A percentile compares a stretch with the other conserved stretches of the same genome.
phyloP scores from a whole-genome alignment of 2,113 vertebrate genomes.

The Cardinalis cardinalis region DNA sequence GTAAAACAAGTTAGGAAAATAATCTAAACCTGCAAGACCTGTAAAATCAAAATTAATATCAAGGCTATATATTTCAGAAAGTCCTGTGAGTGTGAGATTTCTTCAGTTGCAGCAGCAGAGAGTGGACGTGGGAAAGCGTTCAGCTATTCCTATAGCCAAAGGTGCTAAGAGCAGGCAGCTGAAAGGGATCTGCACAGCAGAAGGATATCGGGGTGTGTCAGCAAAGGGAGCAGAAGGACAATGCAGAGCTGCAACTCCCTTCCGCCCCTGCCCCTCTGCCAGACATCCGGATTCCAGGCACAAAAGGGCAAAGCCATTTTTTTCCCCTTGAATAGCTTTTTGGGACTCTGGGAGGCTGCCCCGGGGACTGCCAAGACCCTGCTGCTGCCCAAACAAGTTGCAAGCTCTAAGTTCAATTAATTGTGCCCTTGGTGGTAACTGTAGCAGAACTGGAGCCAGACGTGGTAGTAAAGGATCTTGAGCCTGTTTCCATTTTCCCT shows the following conservation, averaged over 20 bases:
- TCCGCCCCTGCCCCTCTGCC: slow-evolving; percentile 37
- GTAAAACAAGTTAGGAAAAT: not conserved
- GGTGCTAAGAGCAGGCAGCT: not conserved
- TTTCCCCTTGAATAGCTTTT: not conserved
- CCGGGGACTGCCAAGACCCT: slow-evolving; percentile 15
- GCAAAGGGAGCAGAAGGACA: not conserved
- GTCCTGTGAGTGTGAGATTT: not conserved
- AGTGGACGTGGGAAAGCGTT: not conserved
- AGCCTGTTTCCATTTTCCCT: not conserved
- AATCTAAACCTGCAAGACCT: not conserved
- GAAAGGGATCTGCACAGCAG: not conserved
- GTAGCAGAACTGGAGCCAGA: not conserved
- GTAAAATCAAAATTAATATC: not conserved
- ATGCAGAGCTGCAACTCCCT: slow-evolving; percentile 29
- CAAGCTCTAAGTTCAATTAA: not conserved
- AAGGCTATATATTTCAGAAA: not conserved
- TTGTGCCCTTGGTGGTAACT: not conserved
- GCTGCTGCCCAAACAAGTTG: not conserved
- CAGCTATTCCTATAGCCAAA: not conserved
- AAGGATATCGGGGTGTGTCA: not conserved
- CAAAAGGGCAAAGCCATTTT: slow-evolving; percentile 44
- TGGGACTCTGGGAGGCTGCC: slow-evolving; percentile 27
- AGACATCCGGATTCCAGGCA: slow-evolving; percentile 67
- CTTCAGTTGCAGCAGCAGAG: not conserved
- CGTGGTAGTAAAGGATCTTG: not conserved